Conservation (phyloP, 2,888 invertebrate genomes). For the Hirtodrosophila confusa region DNA sequence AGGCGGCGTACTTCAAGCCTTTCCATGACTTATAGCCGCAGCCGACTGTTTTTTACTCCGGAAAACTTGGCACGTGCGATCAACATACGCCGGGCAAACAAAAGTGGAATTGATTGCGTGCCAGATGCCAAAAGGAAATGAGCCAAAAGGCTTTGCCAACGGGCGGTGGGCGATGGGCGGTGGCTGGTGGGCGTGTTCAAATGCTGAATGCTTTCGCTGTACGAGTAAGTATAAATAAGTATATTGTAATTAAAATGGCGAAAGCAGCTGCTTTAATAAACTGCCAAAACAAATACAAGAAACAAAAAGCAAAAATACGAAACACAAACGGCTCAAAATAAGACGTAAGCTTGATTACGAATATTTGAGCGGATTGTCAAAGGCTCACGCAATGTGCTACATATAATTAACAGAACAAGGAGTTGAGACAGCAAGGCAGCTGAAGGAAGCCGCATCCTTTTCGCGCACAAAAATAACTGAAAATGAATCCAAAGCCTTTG, state of each 20-base stretch:
- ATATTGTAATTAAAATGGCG: constrained; percentile 73
- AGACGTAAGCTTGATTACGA: constrained; percentile 37
- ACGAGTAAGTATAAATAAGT: constrained; percentile 44
- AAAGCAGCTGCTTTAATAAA: constrained; percentile 67
- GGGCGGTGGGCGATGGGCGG: constrained; percentile 18
- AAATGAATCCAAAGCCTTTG: constrained; percentile 46
- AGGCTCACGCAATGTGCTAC: constrained; percentile 17
- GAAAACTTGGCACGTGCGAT: constrained; percentile 58
- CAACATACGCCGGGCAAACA: constrained; percentile 43
- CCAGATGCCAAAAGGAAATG: constrained; percentile 62
- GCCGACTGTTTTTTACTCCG: neutral
- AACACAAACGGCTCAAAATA: constrained; percentile 19
- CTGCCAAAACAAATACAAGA: constrained; percentile 62
- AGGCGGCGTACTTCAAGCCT: constrained; percentile 46
- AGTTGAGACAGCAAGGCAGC: constrained; percentile 11
- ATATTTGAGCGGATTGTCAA: constrained; percentile 42
- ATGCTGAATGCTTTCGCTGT: constrained; percentile 19
- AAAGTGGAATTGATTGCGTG: constrained; percentile 75
- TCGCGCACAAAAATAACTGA: constrained; percentile 43
- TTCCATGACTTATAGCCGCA: constrained; percentile 23
- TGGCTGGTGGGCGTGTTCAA: constrained; percentile 36
- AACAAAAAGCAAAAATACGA: constrained; percentile 23
- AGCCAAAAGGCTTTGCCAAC: constrained; percentile 38
- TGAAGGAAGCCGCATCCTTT: constrained; percentile 35
- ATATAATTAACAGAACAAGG: constrained; percentile 43